Percentiles rank a stretch among this genome's conserved stretches.
phyloP scores from a whole-genome alignment of 2,797 vertebrate species.

The Myiotriccus ornatus region DNA sequence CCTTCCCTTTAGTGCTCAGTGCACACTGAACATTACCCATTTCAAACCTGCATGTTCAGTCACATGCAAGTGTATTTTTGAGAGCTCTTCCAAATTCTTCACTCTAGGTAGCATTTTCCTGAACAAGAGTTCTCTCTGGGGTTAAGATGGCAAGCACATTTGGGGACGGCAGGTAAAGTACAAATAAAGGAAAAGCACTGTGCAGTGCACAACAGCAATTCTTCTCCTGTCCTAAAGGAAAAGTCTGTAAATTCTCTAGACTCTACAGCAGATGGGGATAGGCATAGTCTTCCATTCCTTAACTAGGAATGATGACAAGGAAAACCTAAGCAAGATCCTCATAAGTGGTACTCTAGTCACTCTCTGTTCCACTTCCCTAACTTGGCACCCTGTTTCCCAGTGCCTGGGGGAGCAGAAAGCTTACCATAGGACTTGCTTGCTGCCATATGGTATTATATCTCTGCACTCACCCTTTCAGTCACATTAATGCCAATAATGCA shows the following conservation, averaged over 20 bases:
- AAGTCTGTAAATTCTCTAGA: not conserved
- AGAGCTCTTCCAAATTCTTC: slow-evolving; percentile 8
- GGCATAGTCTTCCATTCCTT: not conserved
- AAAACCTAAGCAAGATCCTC: not conserved
- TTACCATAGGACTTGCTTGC: not conserved
- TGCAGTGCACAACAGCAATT: not conserved
- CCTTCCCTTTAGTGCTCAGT: not conserved
- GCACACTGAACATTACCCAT: not conserved
- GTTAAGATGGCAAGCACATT: not conserved
- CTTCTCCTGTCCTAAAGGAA: not conserved
- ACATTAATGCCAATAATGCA: slow-evolving; percentile 36
- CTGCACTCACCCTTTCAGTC: slow-evolving; percentile 21
- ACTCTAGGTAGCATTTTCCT: not conserved
- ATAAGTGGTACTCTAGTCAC: not conserved
- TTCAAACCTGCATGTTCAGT: slow-evolving; percentile 6
- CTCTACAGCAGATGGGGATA: not conserved
- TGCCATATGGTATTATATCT: not conserved
- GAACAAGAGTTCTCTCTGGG: not conserved
- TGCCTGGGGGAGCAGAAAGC: not conserved
- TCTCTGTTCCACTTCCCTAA: not conserved
- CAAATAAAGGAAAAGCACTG: not conserved
- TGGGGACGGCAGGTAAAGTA: not conserved
- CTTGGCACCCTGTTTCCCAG: not conserved
- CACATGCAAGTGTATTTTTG: not conserved
- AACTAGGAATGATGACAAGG: not conserved